A percentile compares a stretch with the other conserved stretches of the same genome.
phyloP scores from a whole-genome alignment of 2,888 invertebrate genomes.

The Watsonalla cultraria region DNA sequence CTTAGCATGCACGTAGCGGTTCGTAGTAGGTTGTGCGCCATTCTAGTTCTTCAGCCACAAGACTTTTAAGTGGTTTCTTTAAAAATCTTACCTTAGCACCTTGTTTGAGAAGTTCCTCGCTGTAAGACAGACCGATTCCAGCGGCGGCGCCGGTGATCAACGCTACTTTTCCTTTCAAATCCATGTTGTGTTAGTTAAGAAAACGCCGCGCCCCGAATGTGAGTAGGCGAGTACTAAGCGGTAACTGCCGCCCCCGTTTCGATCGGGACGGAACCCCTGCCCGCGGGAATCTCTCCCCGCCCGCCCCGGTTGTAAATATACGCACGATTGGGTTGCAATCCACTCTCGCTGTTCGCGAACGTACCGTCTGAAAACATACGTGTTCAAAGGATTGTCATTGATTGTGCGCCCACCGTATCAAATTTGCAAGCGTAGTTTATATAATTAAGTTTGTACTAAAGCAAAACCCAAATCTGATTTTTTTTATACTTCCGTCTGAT shows the following conservation, averaged over 20 bases:
- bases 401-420: too few species aligned
- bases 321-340: conserved; percentile 51
- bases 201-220: conserved; percentile 52
- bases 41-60: too few species aligned
- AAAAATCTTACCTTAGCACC: conserved; percentile 82
- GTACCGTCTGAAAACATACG: conserved; percentile 15
- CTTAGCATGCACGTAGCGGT: conserved; percentile 16
- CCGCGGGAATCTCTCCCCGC: conserved; percentile 37
- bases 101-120: conserved; percentile 83
- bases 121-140: conserved; percentile 85
- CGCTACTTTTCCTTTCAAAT: conserved; percentile 85
- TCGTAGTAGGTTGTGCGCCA: too few species aligned
- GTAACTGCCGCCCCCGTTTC: conserved; percentile 52
- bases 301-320: conserved; percentile 64
- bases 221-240: conserved; percentile 18
- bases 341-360: conserved; percentile 54
- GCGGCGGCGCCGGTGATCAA: conserved; percentile 86
- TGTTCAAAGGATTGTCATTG: too few species aligned
- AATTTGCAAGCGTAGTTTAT: too few species aligned
- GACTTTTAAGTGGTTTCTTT: conserved; percentile 11
- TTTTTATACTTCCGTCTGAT: too few species aligned
- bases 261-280: conserved; percentile 52
- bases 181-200: conserved; percentile 69
- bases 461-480: too few species aligned
- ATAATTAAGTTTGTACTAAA: too few species aligned